A percentile compares a stretch with the other conserved stretches of the same genome.
Conservation (phyloP, 2,888 invertebrate species). For the Drosophila helvetica region DNA sequence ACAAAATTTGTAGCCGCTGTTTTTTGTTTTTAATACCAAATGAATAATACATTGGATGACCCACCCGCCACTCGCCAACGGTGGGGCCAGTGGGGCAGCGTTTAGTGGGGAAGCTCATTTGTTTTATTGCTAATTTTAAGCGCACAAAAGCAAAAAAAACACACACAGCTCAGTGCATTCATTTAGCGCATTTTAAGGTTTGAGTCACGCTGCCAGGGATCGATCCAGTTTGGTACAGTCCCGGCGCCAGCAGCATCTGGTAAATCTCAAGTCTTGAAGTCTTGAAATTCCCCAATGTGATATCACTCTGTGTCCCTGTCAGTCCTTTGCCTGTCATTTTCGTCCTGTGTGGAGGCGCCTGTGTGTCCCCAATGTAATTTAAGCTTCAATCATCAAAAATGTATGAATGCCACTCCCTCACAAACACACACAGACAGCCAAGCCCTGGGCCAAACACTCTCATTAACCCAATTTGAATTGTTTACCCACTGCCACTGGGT, state of each 20-base stretch:
- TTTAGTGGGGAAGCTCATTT: slow-evolving; percentile 28
- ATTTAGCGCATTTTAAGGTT: slow-evolving; percentile 11
- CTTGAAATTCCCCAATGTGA: background rate
- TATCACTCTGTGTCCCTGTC: background rate
- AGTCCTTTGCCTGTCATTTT: background rate
- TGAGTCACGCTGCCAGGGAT: slow-evolving; percentile 19
- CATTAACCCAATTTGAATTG: slow-evolving; percentile 50
- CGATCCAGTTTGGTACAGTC: background rate
- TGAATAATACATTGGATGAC: slow-evolving; percentile 39
- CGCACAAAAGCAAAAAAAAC: background rate
- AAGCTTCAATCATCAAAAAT: slow-evolving; percentile 35
- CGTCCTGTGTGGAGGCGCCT: background rate
- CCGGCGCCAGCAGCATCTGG: background rate
- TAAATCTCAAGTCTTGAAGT: background rate
- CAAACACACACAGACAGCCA: slow-evolving; percentile 12
- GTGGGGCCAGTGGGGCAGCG: slow-evolving; percentile 3
- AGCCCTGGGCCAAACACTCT: slow-evolving; percentile 35
- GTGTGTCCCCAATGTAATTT: slow-evolving; percentile 35
- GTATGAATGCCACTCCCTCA: slow-evolving; percentile 33
- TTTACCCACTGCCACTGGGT: slow-evolving; percentile 16
- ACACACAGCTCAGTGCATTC: slow-evolving; percentile 11
- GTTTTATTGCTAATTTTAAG: slow-evolving; percentile 22
- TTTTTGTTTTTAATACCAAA: slow-evolving; percentile 1
- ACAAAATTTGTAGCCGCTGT: slow-evolving; percentile 19
- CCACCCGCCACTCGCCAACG: background rate